phyloP scores from a whole-genome alignment of 2,888 invertebrate genomes.

The Drosophila paracracens region DNA sequence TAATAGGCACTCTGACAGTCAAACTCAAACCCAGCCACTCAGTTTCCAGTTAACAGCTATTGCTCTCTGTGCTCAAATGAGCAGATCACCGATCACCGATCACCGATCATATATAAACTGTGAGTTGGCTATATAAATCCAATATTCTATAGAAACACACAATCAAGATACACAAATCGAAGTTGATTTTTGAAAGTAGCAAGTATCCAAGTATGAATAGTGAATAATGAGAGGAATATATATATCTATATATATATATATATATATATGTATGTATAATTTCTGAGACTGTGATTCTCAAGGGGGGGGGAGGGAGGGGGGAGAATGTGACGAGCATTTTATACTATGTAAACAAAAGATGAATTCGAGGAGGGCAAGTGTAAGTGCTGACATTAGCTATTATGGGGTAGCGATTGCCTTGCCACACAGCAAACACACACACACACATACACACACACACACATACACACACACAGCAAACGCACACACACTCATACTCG shows the following conservation, averaged over 20 bases:
- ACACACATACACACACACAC: background rate
- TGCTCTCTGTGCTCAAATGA: conserved; percentile 3
- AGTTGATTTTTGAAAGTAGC: background rate
- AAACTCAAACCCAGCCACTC: conserved; percentile 2
- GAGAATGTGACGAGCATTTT: conserved; percentile 38
- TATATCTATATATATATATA: background rate
- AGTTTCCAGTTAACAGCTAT: background rate
- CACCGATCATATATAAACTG: background rate
- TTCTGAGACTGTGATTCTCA: conserved; percentile 1
- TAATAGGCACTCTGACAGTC: conserved; percentile 30
- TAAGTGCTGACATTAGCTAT: conserved; percentile 71
- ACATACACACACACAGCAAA: background rate
- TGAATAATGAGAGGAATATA: background rate
- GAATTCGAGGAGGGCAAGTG: conserved; percentile 50
- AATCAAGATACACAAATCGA: background rate
- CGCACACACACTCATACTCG: background rate
- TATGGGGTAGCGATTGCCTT: conserved; percentile 55
- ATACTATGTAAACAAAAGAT: conserved; percentile 69
- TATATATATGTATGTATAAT: background rate
- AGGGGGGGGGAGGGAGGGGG: background rate
- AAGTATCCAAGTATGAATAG: background rate
- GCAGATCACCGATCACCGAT: background rate
- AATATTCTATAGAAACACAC: background rate
- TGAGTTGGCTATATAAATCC: background rate
- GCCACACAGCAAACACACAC: conserved; percentile 1